Conservation (phyloP, 2,113 vertebrate genomes). For the Rhipidura dahli region DNA sequence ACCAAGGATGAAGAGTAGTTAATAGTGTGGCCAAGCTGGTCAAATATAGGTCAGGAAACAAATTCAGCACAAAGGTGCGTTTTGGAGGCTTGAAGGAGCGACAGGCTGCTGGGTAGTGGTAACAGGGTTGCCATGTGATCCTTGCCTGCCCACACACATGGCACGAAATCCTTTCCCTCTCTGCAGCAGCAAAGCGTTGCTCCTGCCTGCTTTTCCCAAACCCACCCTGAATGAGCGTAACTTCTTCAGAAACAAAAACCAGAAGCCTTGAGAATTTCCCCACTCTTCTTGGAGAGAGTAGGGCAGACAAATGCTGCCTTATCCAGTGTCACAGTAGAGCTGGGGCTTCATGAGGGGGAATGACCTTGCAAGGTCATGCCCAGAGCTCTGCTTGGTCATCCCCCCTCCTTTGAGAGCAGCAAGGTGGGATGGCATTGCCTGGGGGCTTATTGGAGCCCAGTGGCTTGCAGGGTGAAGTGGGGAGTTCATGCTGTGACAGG, state of each 20-base stretch:
- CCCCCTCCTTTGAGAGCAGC: accelerated
- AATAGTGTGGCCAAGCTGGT: accelerated
- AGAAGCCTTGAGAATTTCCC: not conserved
- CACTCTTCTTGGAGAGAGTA: not conserved
- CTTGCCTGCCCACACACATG: accelerated
- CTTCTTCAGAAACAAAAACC: not conserved
- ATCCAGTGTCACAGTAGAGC: not conserved
- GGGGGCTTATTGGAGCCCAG: not conserved
- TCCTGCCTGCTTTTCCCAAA: not conserved
- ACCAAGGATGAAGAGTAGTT: not conserved
- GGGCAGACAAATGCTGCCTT: not conserved
- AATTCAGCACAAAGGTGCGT: not conserved
- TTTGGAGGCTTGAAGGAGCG: not conserved
- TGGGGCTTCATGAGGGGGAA: not conserved
- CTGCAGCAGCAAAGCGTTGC: not conserved
- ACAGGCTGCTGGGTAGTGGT: not conserved
- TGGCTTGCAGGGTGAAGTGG: accelerated
- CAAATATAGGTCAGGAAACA: not conserved
- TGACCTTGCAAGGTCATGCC: not conserved
- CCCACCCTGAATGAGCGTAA: not conserved
- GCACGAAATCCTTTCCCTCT: not conserved
- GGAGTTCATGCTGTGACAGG: accelerated
- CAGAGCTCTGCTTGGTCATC: not conserved
- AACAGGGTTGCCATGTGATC: not conserved
- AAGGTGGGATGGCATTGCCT: accelerated